phyloP scores from a whole-genome alignment of 1,140 invertebrate genomes.

The Megalonaias nervosa region DNA sequence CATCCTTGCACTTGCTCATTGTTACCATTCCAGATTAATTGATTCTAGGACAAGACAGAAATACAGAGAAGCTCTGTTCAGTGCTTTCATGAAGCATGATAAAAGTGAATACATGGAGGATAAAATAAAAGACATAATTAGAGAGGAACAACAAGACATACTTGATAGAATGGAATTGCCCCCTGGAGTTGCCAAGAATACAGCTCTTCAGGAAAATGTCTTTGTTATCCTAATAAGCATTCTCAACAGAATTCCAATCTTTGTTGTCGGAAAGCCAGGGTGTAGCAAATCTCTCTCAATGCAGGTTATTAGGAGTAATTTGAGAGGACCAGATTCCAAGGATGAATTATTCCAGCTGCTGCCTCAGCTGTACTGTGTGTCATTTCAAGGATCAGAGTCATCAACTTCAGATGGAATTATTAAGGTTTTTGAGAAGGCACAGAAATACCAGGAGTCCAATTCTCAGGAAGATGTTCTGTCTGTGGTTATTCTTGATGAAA shows the following conservation, averaged over 20 bases:
- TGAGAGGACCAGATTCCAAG: slow-evolving; percentile 50
- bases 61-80: slow-evolving; percentile 28
- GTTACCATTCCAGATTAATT: slow-evolving; percentile 44
- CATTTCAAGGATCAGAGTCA: slow-evolving; percentile 51
- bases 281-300: slow-evolving; percentile 62
- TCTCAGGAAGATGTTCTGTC: slow-evolving; percentile 41
- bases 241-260: slow-evolving; percentile 56
- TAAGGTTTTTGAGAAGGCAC: slow-evolving; percentile 46
- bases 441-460: slow-evolving; percentile 39
- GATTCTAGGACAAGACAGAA: slow-evolving; percentile 23
- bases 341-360: slow-evolving; percentile 50
- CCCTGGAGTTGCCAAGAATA: slow-evolving; percentile 41
- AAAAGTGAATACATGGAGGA: not conserved
- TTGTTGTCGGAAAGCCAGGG: slow-evolving; percentile 64
- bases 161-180: slow-evolving; percentile 36
- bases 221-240: slow-evolving; percentile 64
- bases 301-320: slow-evolving; percentile 50
- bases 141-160: slow-evolving; percentile 35
- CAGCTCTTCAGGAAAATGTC: slow-evolving; percentile 59
- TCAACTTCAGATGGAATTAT: slow-evolving; percentile 53
- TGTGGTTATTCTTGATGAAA: slow-evolving; percentile 54
- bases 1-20: slow-evolving; percentile 15
- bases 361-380: slow-evolving; percentile 50
- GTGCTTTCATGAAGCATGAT: slow-evolving; percentile 3
- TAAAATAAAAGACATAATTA: slow-evolving; percentile 17